Percentiles rank a stretch among this genome's conserved stretches.
These are phyloP conservation scores for Sebastes vulpes DNA, from an alignment of 2,797 vertebrate species.

Conservation along the genomic window DNA sequence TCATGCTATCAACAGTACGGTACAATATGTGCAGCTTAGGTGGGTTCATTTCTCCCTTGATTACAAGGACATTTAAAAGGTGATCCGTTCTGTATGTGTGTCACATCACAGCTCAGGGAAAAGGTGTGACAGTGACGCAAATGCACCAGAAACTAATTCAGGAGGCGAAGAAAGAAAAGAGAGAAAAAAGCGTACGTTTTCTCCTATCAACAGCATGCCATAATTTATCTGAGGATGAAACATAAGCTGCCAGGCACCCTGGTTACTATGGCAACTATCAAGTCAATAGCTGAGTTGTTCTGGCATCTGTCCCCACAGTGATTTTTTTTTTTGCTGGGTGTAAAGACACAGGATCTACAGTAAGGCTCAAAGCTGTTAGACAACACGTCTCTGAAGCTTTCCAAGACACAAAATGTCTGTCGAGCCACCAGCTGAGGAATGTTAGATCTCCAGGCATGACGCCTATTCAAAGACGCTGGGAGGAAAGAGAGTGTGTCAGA, in stretches of 20 bases:
- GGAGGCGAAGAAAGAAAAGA: neutral
- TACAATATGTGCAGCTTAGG: neutral
- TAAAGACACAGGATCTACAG: slow-evolving; percentile 77
- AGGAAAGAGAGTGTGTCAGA: slow-evolving; percentile 16
- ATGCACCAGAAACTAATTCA: slow-evolving; percentile 78
- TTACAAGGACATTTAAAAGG: slow-evolving; percentile 63
- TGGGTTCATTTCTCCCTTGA: slow-evolving; percentile 5
- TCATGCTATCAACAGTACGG: neutral
- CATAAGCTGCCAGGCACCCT: slow-evolving; percentile 78
- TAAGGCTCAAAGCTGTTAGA: slow-evolving; percentile 71
- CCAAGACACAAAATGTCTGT: slow-evolving; percentile 78
- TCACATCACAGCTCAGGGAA: slow-evolving; percentile 68
- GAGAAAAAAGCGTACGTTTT: slow-evolving; percentile 49
- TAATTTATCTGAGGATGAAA: slow-evolving; percentile 84
- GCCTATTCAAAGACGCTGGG: slow-evolving; percentile 26
- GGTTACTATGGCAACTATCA: slow-evolving; percentile 84
- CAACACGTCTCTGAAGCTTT: slow-evolving; percentile 73
- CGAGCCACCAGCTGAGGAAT: slow-evolving; percentile 59
- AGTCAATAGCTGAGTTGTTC: slow-evolving; percentile 79
- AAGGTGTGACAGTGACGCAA: slow-evolving; percentile 77
- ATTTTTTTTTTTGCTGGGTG: slow-evolving; percentile 58
- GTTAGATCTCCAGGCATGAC: slow-evolving; percentile 48
- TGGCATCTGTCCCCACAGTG: slow-evolving; percentile 75
- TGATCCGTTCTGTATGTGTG: slow-evolving; percentile 71
- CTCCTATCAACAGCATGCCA: slow-evolving; percentile 71